phyloP scores from a whole-genome alignment of 2,888 invertebrate species.

The Alitta virens region DNA sequence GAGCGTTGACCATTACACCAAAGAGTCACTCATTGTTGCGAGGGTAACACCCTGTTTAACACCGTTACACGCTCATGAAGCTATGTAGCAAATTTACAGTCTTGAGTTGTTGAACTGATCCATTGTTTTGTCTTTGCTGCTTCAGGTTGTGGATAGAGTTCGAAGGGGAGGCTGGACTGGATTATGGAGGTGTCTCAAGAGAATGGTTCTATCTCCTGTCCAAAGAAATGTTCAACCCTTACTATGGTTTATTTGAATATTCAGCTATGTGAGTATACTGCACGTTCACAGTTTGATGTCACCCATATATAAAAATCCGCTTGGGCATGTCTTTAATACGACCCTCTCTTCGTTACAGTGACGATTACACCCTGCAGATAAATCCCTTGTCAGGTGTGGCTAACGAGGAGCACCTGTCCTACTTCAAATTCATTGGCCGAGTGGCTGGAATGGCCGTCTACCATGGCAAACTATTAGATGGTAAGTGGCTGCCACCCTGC shows the following conservation, averaged over 20 bases:
- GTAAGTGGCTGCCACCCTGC: constrained; percentile 58
- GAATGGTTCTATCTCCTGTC: constrained; percentile 99
- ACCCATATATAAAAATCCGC: not conserved
- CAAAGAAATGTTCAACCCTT: constrained; percentile 99
- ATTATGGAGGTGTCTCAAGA: constrained; percentile 93
- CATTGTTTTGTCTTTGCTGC: too few relatives aligned
- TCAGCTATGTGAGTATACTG: constrained; percentile 82
- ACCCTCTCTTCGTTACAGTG: constrained; percentile 61
- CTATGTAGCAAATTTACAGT: too few relatives aligned
- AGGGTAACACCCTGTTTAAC: too few relatives aligned
- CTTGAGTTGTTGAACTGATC: too few relatives aligned
- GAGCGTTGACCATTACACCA: too few relatives aligned
- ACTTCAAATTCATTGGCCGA: constrained; percentile 97
- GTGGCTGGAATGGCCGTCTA: constrained; percentile 99
- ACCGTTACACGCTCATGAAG: too few relatives aligned
- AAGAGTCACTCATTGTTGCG: too few relatives aligned
- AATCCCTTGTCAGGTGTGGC: constrained; percentile 96
- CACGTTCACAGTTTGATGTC: not conserved
- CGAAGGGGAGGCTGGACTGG: constrained; percentile 86
- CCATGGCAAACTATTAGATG: constrained; percentile 95
- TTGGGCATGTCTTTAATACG: too few relatives aligned
- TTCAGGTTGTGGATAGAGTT: constrained; percentile 96
- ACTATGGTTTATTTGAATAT: constrained; percentile 98
- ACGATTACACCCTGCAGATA: constrained; percentile 98
- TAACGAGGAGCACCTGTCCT: constrained; percentile 95